Evolutionary conservation across 1,140 invertebrate species (phyloP), one percentile per base, ranked within the genome.

Genomic region (Macrocentrus cingulum): DNA sequence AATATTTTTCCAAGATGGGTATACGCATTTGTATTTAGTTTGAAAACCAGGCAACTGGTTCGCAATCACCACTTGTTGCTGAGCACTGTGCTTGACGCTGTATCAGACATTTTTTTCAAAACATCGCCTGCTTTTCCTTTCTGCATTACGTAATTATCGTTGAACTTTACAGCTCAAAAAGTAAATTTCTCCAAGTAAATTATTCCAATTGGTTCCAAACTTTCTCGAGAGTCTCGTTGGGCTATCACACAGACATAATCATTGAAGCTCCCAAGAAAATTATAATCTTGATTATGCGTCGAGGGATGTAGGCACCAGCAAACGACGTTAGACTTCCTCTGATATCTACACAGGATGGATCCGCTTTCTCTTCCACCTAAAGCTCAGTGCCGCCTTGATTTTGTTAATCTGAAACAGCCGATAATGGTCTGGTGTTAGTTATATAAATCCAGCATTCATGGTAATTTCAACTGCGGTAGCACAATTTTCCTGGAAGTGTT

Each of bases 311-410:
- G 36, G 11, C 13, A 11, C 13, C 7, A 39, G 8, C 36, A 11
- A 39, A 6, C 6, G 6, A 11, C 6, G 36, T 13, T 39, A n/a
- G 8, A 39, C 36, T 39, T 39, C 36, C 36, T 39, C 11, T 39
- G 36, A 4, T n/a, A 39, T 39, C 8, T 8, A 39, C 15, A 39
- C 36, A 39, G 13, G 36, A 39, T 39, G 36, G 15, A 39, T 39
- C 11, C 36, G 36, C 36, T 39, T 39, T 39, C 36, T 39, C 36
- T 39, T 39, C 36, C 36, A 39, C 36, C 36, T 39, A 13, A 39
- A 39, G 8, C 36, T 39, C 36, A 39, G 36, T 39, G 8, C 4
- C 36, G 36, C 36, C 15, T 39, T 39, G 36, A 39, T 39, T 39
- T 39, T 39, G 8, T 15, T 11, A n/a, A 39, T 8, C 13, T 11